Evolutionary conservation across 2,888 invertebrate species (phyloP).

Genomic region (Fissipunctia ypsillon): DNA sequence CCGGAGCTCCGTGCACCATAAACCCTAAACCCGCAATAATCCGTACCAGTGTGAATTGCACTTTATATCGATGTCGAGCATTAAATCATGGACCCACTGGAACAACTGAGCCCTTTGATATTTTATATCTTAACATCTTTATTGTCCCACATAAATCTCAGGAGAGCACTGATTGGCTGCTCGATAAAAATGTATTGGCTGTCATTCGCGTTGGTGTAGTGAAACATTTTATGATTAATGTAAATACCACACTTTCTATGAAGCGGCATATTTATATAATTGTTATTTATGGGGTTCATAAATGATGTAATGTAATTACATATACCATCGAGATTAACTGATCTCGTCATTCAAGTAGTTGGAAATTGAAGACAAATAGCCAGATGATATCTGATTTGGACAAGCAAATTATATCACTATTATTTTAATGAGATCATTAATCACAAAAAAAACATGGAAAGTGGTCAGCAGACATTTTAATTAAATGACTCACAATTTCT

Average conservation of each 20-base stretch:
- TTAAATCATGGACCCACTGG: conserved; percentile 70
- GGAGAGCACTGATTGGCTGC: conserved; percentile 67
- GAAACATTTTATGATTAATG: conserved; percentile 61
- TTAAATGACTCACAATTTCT: not conserved
- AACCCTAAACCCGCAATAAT: conserved; percentile 53
- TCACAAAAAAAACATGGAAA: not conserved
- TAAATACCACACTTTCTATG: conserved; percentile 65
- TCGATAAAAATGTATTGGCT: conserved; percentile 71
- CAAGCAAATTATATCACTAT: not conserved
- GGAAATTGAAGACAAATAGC: conserved; percentile 30
- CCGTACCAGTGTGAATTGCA: conserved; percentile 57
- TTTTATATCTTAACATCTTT: conserved; percentile 77
- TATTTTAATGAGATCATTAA: not conserved
- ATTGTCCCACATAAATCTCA: conserved; percentile 77
- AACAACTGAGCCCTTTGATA: conserved; percentile 71
- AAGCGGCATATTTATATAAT: conserved; percentile 41
- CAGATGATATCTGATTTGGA: conserved; percentile 5
- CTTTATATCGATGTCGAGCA: conserved; percentile 67
- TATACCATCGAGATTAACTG: conserved; percentile 13
- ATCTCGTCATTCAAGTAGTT: conserved; percentile 9
- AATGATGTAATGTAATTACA: conserved; percentile 27
- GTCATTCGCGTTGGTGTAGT: conserved; percentile 62
- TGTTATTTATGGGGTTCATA: conserved; percentile 44
- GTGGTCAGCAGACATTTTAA: not conserved
- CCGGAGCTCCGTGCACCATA: conserved; percentile 34